Conservation (phyloP, 2,113 vertebrate species). For the Zapus hudsonius region DNA sequence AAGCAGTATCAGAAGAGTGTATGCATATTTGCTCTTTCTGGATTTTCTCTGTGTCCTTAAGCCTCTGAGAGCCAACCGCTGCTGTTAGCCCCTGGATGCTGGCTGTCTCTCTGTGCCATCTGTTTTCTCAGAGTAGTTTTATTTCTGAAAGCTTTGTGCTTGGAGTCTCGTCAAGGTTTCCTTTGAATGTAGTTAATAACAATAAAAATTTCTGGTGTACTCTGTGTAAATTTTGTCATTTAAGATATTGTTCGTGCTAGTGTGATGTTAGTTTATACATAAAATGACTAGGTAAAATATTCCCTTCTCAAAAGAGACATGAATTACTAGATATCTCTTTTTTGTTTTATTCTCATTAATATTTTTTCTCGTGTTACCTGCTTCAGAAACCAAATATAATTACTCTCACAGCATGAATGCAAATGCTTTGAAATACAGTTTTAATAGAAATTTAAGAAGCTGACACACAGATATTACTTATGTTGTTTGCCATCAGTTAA, state of each 20-base stretch:
- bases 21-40: neutral
- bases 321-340: neutral
- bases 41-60: neutral
- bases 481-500: slow-evolving; percentile 9
- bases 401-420: neutral
- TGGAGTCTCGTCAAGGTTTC: neutral
- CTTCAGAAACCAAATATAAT: neutral
- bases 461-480: neutral
- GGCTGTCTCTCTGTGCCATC: neutral
- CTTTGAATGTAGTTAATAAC: slow-evolving; percentile 12
- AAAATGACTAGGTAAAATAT: slow-evolving; percentile 8
- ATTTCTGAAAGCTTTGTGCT: neutral
- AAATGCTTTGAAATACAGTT: slow-evolving; percentile 23
- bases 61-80: neutral
- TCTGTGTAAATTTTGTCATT: slow-evolving; percentile 45
- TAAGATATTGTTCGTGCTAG: slow-evolving; percentile 23
- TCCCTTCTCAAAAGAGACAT: neutral
- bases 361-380: neutral
- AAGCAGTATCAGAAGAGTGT: neutral
- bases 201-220: neutral
- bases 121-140: neutral
- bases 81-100: neutral
- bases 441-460: slow-evolving; percentile 38
- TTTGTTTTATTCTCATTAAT: neutral
- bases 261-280: slow-evolving; percentile 10